A percentile compares a stretch with the other conserved stretches of the same genome.
Evolutionary conservation across 2,113 vertebrate species (phyloP).

Genomic region (Catharus fuscescens): DNA sequence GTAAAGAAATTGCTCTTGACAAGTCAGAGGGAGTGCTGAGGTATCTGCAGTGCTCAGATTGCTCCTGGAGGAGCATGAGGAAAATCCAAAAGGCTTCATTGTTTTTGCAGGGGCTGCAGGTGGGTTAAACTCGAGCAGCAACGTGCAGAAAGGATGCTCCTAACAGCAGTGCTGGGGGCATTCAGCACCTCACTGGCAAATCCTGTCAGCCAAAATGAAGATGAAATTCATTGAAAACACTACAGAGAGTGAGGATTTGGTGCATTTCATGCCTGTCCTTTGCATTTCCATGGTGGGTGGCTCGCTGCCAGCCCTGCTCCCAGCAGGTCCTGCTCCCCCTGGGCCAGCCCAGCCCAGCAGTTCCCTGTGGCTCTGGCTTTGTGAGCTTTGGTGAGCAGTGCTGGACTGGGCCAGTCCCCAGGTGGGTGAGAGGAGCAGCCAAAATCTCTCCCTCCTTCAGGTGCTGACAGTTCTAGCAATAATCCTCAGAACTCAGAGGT

Average conservation of each 20-base stretch:
- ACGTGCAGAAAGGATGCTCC: background rate
- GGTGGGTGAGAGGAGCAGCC: background rate
- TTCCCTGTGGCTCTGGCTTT: background rate
- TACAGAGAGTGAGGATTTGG: background rate
- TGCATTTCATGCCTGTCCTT: background rate
- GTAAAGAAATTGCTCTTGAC: slow-evolving; percentile 16
- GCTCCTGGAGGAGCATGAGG: background rate
- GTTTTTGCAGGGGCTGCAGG: background rate
- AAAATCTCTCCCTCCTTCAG: background rate
- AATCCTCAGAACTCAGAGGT: background rate
- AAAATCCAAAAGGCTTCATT: background rate
- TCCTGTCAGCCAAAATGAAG: background rate
- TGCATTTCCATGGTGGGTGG: background rate
- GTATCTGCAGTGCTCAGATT: background rate
- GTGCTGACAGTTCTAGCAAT: background rate
- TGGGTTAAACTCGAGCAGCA: background rate
- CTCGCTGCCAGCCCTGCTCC: background rate
- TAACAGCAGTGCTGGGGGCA: background rate
- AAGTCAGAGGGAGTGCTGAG: background rate
- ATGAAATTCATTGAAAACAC: background rate
- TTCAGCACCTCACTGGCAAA: background rate
- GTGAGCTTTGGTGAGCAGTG: background rate
- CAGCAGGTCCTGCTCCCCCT: background rate
- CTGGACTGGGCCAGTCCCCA: background rate
- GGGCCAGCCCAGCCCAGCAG: background rate